Evolutionary conservation across 2,888 invertebrate genomes (phyloP).

Genomic region (Drosophila pseudotalamancana): DNA sequence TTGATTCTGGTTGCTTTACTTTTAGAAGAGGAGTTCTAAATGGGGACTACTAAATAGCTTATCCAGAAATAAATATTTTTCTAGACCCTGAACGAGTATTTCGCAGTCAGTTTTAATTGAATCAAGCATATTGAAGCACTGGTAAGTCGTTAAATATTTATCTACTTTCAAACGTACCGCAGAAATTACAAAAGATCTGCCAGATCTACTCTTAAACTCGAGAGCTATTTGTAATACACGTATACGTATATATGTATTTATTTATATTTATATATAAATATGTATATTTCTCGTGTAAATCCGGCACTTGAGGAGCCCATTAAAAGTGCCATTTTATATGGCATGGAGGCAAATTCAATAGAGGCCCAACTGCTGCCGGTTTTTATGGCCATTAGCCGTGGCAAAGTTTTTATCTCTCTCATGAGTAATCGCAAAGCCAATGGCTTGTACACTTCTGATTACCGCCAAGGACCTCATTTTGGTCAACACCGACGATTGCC

Average conservation of each 20-base stretch:
- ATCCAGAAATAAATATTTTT: too few relatives aligned
- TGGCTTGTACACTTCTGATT: conserved; percentile 43
- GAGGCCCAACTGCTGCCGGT: not conserved
- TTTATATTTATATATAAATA: too few relatives aligned
- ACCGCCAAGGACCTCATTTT: conserved; percentile 10
- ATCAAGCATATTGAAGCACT: not conserved
- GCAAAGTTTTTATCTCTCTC: conserved; percentile 54
- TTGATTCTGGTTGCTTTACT: too few relatives aligned
- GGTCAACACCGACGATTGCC: conserved; percentile 13
- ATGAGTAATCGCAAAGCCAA: conserved; percentile 49
- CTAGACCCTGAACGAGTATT: too few relatives aligned
- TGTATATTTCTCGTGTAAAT: not conserved
- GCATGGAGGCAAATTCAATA: conserved; percentile 14
- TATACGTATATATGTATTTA: too few relatives aligned
- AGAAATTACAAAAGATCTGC: not conserved
- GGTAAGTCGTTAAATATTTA: not conserved
- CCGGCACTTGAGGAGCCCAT: conserved; percentile 20
- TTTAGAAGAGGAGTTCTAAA: too few relatives aligned
- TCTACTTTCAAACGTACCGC: not conserved
- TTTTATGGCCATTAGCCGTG: conserved; percentile 41
- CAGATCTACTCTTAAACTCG: too few relatives aligned
- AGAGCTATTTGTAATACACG: not conserved
- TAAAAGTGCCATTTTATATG: conserved; percentile 27
- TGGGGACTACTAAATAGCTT: too few relatives aligned
- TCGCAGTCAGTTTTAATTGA: too few relatives aligned